These are phyloP conservation scores for Siderastrea radians DNA, from an alignment of 92 coral and sea anemone species.

Conservation along the genomic window DNA sequence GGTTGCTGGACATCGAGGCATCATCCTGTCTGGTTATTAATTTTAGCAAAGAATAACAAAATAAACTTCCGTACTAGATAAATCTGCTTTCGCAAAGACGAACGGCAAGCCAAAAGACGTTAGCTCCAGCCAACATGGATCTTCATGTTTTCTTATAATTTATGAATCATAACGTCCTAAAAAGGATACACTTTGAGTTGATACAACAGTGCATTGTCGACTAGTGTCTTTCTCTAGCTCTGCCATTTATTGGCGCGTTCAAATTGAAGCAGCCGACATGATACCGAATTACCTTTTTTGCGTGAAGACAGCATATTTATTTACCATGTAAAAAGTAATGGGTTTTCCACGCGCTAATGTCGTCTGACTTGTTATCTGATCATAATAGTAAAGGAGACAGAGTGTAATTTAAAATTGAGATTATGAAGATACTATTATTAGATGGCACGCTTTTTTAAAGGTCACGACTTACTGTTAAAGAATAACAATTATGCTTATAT, in stretches of 20 bases:
- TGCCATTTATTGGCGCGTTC: not conserved
- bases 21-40: not conserved
- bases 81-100: conserved; percentile 9
- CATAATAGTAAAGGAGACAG: too few species aligned
- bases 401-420: not conserved
- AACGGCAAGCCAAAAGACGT: not conserved
- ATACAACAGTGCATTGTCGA: not conserved
- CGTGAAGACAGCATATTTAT: not conserved
- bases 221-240: not conserved
- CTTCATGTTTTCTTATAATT: too few species aligned
- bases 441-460: not conserved
- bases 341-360: not conserved
- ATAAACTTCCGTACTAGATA: conserved; percentile 43
- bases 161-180: not conserved
- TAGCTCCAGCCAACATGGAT: not conserved
- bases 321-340: not conserved
- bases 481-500: not conserved
- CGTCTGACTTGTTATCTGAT: not conserved
- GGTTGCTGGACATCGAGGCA: conserved; percentile 31
- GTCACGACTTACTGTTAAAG: not conserved
- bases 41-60: not conserved
- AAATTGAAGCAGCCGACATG: not conserved
- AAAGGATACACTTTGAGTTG: not conserved
- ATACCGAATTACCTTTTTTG: not conserved
- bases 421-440: not conserved